phyloP scores from a whole-genome alignment of 1,140 invertebrate genomes.

The Sminthurinus signatus region DNA sequence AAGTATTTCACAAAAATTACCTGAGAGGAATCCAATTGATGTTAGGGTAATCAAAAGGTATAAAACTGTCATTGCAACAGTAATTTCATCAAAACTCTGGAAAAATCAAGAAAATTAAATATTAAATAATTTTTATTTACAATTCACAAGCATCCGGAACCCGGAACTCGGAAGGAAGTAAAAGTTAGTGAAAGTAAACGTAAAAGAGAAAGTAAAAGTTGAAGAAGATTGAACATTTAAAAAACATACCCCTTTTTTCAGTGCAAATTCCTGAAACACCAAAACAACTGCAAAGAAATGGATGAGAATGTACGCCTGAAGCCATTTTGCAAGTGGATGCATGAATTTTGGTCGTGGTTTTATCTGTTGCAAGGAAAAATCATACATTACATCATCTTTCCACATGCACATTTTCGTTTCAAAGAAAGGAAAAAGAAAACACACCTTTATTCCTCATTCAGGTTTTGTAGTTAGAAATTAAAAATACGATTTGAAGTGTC shows the following conservation, averaged over 20 bases:
- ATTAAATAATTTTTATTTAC: no score
- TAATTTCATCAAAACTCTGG: slow-evolving; percentile 54
- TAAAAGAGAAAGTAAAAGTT: no score
- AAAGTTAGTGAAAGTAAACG: no score
- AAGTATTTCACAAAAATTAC: no score
- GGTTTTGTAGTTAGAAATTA: no score
- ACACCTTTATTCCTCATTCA: background rate
- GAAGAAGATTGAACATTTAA: no score
- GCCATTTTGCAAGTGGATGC: slow-evolving; percentile 58
- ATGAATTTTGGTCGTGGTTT: slow-evolving; percentile 60
- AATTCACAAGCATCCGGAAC: no score
- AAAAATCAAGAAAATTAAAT: slow-evolving; percentile 42
- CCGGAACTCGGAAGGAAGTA: no score
- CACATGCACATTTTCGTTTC: no score
- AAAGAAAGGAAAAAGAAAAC: slow-evolving; percentile 30
- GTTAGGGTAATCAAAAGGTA: slow-evolving; percentile 61
- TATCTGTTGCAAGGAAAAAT: slow-evolving; percentile 49
- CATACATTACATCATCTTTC: no score
- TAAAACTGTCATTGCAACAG: slow-evolving; percentile 52
- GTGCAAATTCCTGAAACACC: slow-evolving; percentile 58
- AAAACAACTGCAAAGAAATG: slow-evolving; percentile 63
- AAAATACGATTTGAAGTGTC: no score
- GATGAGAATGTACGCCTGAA: slow-evolving; percentile 59
- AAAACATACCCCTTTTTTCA: slow-evolving; percentile 55
- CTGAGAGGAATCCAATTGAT: slow-evolving; percentile 65